Evolutionary conservation across 2,888 invertebrate genomes (phyloP), one percentile per base, ranked within the genome.

Genomic region (Pristionchus japonicus): DNA sequence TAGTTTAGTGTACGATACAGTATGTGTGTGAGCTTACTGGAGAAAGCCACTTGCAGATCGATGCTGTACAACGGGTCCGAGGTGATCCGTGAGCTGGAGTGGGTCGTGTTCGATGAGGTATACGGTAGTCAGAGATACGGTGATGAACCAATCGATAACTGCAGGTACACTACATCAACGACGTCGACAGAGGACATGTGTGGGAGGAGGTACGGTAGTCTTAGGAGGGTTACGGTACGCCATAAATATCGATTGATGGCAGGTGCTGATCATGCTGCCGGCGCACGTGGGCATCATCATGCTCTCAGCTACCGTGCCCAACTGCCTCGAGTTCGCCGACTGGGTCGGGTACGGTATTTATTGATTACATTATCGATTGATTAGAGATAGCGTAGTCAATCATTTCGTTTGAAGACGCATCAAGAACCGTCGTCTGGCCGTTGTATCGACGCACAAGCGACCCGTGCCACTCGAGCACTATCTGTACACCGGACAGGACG

Each of bases 251-350:
- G 37, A 57, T 57, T 17, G 17, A 52, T 47, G 88, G 47, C 23
- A 91, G 91, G 98, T 98, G 0, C 96, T 99, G 6, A 99, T 99
- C 92, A 96, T 99, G 94, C 95, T 99, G 87, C 99, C 99, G 4
- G 96, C 97, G 11, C 97, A 98, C 95, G 98, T 99, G 13, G 97
- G 97, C 92, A 98, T 99, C 89, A 98, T 99, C 49, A 97, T 99
- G 96, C 95, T 99, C 74, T 98, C 98, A 94, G 99, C 99, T 0
- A 99, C 99, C 0, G 99, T 99, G 40, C 99, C 99, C 0, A 99
- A 99, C 95, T 97, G 98, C 0, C 95, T 97, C 89, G 97, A 98
- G 95, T 97, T 99, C 95, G 99, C 99, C 64, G 95, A 95, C 89
- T 96, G 96, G 96, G 95, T 96, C 70, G 96, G 96, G 95, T 96